Evolutionary conservation across 2,113 vertebrate genomes (phyloP), one percentile per base, ranked within the genome.

Genomic region (Accipiter virgatus): DNA sequence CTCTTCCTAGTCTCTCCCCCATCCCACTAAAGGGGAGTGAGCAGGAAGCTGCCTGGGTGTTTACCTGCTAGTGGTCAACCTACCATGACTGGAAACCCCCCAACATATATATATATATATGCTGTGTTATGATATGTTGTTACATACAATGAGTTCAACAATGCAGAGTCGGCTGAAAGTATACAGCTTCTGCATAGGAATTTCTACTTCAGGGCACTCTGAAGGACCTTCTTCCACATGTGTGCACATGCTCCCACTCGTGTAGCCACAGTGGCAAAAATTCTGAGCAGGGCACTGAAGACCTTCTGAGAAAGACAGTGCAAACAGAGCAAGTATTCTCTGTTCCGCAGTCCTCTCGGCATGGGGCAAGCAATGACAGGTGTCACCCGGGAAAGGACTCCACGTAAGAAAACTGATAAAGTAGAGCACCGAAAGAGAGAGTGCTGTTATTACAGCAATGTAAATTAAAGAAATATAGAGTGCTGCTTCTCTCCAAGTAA

Each of bases 301-400:
- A 18, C 22, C 27, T 11, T 4, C 11, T 34, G 40, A 61, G 48
- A 55, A 63, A 31, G 8, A 12, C 2, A 15, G 16, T 0, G 20
- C 10, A 16, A 53, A 26, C 26, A 27, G 7, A 59, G 11, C 27
- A 18, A 31, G 16, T 1, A 7, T 21, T 40, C 7, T 27, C 13
- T 32, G n/a, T 2, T 74, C 20, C 25, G 25, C 23, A 13, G 10
- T 22, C 18, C 38, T 36, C 34, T 48, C 0, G 0, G 27, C 34
- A 23, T 0, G 5, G 47, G n/a, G 15, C 10, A 29, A 8, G 13
- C 2, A 13, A 10, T 8, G 22, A 17, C 0, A 8, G 9, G 6
- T 0, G 18, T 9, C 42, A n/a, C 20, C 4, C 18, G 20, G 13
- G 34, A 26, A 15, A 20, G 9, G 13, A 3, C 18, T 27, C 27